Evolutionary conservation across 2,113 vertebrate genomes (phyloP).

Genomic region (Cyanoliseus patagonus): DNA sequence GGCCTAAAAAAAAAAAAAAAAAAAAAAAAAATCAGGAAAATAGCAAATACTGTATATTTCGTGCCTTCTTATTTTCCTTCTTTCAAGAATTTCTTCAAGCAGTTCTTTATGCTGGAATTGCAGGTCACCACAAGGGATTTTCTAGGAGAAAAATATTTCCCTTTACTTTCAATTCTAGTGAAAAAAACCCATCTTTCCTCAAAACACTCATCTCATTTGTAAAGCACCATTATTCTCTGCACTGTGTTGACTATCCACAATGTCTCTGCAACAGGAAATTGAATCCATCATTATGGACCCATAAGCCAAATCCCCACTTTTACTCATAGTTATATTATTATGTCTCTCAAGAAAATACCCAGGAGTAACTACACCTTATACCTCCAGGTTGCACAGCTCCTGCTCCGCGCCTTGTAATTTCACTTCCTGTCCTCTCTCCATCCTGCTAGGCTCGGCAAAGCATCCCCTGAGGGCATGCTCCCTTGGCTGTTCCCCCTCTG

Average conservation of each 20-base stretch:
- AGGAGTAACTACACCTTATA: background rate
- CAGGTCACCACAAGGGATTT: background rate
- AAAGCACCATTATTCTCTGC: background rate
- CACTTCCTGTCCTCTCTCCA: background rate
- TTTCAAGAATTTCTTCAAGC: background rate
- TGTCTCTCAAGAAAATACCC: background rate
- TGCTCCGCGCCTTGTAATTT: background rate
- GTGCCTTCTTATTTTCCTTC: background rate
- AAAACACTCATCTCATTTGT: background rate
- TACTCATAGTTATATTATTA: background rate
- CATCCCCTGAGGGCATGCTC: fast-evolving
- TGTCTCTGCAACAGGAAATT: background rate
- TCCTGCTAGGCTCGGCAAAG: no score
- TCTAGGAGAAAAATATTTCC: background rate
- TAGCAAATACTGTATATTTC: background rate
- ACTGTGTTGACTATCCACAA: background rate
- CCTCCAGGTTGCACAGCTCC: background rate
- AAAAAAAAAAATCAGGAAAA: background rate
- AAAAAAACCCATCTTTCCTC: background rate
- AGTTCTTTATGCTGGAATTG: background rate
- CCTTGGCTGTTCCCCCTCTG: fast-evolving
- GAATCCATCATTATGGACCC: background rate
- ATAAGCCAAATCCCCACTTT: background rate
- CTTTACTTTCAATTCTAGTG: background rate
- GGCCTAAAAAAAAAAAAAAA: background rate